Conservation (phyloP, 2,797 vertebrate species). For the Hoplostethus atlanticus region DNA sequence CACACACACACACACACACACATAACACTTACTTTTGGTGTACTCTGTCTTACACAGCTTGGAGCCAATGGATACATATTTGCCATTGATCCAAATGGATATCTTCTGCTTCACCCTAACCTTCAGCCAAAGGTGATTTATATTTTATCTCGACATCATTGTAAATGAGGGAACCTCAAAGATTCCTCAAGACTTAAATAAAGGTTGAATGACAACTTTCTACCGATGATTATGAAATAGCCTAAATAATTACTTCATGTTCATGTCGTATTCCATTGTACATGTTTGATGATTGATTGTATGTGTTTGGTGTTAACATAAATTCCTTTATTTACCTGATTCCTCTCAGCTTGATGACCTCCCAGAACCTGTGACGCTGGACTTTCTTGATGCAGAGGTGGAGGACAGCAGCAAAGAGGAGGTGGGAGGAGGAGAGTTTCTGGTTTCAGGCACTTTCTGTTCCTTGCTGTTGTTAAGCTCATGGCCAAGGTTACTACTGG, state of each 20-base stretch:
- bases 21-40: background rate
- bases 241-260: background rate
- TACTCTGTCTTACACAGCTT: slow-evolving; percentile 70
- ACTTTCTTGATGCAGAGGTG: slow-evolving; percentile 97
- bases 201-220: too few relatives aligned
- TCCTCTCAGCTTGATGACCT: slow-evolving; percentile 91
- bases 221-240: background rate
- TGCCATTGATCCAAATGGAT: slow-evolving; percentile 97
- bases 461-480: slow-evolving; percentile 19
- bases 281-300: background rate
- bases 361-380: slow-evolving; percentile 94
- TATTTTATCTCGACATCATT: background rate
- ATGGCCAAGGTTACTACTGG: slow-evolving; percentile 23
- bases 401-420: slow-evolving; percentile 96
- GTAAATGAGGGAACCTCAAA: too few relatives aligned
- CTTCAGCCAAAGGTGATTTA: slow-evolving; percentile 92
- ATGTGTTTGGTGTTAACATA: background rate
- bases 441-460: slow-evolving; percentile 40
- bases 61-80: slow-evolving; percentile 98
- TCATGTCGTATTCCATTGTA: background rate
- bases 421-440: slow-evolving; percentile 78
- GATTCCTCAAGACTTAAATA: too few relatives aligned
- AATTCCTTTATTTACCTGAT: slow-evolving; percentile 1
- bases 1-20: background rate
- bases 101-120: slow-evolving; percentile 97